phyloP scores from a whole-genome alignment of 2,888 invertebrate genomes.

The Ophion obscuratus region DNA sequence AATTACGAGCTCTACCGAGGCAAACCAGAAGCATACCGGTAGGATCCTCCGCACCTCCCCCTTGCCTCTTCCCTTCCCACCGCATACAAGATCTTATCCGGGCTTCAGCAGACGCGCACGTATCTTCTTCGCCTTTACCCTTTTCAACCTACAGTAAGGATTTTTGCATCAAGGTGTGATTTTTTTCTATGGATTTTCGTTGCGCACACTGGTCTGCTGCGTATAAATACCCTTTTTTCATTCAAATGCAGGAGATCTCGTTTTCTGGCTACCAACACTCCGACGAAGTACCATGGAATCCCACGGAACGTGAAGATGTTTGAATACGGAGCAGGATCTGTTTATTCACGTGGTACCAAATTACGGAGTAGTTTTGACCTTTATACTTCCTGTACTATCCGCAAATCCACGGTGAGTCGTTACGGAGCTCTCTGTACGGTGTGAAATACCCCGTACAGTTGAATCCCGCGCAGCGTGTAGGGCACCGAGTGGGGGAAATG shows the following conservation, averaged over 20 bases:
- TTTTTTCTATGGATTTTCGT: not conserved
- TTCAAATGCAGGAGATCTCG: not conserved
- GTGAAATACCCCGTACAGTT: too few species aligned
- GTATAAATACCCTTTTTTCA: not conserved
- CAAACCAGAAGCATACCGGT: slow-evolving; percentile 35
- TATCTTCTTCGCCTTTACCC: slow-evolving; percentile 20
- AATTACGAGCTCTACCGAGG: slow-evolving; percentile 62
- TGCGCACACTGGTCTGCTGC: not conserved
- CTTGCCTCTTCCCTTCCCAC: not conserved
- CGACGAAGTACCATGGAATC: not conserved
- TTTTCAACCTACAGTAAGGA: slow-evolving; percentile 4
- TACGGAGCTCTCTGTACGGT: too few species aligned
- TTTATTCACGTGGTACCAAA: not conserved
- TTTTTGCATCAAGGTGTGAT: not conserved
- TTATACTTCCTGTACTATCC: too few species aligned
- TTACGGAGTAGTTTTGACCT: too few species aligned
- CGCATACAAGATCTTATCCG: slow-evolving; percentile 63
- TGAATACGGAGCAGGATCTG: not conserved
- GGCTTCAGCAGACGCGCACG: slow-evolving; percentile 63
- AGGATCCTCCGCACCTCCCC: slow-evolving; percentile 35
- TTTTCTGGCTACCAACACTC: not conserved
- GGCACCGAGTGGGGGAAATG: too few species aligned
- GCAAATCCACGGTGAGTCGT: too few species aligned
- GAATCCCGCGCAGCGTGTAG: too few species aligned
- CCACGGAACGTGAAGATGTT: not conserved